Base-by-base conservation (phyloP, 2,888 invertebrate genomes). In the Archips xylosteana region DNA sequence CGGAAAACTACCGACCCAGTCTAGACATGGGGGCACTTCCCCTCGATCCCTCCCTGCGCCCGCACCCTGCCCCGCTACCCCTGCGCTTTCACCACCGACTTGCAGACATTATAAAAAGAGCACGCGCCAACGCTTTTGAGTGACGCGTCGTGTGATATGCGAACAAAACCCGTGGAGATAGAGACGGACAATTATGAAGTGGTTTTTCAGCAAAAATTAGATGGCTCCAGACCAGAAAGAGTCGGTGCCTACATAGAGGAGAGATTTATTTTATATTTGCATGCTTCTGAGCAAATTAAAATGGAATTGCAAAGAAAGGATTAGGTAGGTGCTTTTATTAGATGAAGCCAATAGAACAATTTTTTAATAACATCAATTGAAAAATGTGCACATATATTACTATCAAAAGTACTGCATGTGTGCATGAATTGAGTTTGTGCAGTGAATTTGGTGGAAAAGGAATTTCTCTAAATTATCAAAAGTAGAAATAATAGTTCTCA, bases 1-100 rank as follows among this genome's bases (percentile, higher is more conserved):
- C 91, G 94, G 94, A 94, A 93, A 94, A 94, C 95, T 94, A 94
- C 93, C 94, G 94, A 95, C 95, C 94, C 94, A 94, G 94, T 95
- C 94, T 94, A 94, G 95, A 94, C 94, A 87, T 91, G 94, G 94
- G 92, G 94, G 94, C 93, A 92, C 86, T 89, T 90, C 92, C 91
- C 92, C 91, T 86, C 85, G 77, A 77, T 78, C 80, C 78, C 81
- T 82, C n/a, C 23, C 78, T 83, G 77, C 82, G 70, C 78, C 78
- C 81, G 72, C 79, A 76, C 77, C 78, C 77, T 78, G 69, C 78
- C 79, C 80, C 81, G 81, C 85, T 85, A 79, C 86, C 89, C 91
- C 85, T 85, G 78, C 85, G 92, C 90, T 92, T 93, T 92, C 92
- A 92, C 86, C 87, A 85, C 83, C 85, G 80, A 87, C 88, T 92